Base-by-base conservation (phyloP, 2,797 vertebrate species). In the Cryptoprocta ferox region DNA sequence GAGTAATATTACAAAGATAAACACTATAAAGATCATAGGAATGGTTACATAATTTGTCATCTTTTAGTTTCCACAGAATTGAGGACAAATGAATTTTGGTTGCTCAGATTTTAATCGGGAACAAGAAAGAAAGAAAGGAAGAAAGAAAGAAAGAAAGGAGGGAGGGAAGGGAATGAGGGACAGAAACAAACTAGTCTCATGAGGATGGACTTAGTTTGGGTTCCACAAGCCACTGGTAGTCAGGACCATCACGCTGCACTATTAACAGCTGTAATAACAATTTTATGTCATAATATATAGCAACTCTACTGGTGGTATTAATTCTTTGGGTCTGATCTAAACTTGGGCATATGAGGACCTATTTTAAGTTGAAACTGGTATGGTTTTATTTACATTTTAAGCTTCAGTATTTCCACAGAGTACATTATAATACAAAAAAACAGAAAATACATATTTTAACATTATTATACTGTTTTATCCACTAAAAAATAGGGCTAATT, bases 31-130 rank as follows among this genome's bases (percentile, higher is more conserved):
- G 61, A 75, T 78, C 39, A 90, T 0, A 95, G 61, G 85, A 83
- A 82, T 24, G 18, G 19, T 32, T 70, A 88, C 4, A 66, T 73
- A 82, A 94, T 56, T 26, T 89, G 80, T 81, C 59, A 61, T 65
- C 13, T 32, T 89, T 91, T 76, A 89, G 32, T 92, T 81, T 71
- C 37, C 26, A 95, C 0, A 78, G 75, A 85, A 89, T 56, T 94
- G n/a, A 56, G 6, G 66, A 50, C 42, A 86, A 89, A 92, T 65
- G 61, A 75, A 89, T 91, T 95, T 85, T 95, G 21, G 28, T 61
- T 88, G 32, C 35, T 65, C 13, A 42, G 21, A 89, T 50, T 89
- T 88, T 63, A 75, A 48, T 65, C 61, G 37, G 83, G 53, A n/a
- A n/a, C n/a, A 42, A n/a, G 37, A 78, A 24, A 65, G 18, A 37